These are phyloP conservation scores for Apis cerana DNA, from an alignment of 1,140 invertebrate species.

Conservation along the genomic window DNA sequence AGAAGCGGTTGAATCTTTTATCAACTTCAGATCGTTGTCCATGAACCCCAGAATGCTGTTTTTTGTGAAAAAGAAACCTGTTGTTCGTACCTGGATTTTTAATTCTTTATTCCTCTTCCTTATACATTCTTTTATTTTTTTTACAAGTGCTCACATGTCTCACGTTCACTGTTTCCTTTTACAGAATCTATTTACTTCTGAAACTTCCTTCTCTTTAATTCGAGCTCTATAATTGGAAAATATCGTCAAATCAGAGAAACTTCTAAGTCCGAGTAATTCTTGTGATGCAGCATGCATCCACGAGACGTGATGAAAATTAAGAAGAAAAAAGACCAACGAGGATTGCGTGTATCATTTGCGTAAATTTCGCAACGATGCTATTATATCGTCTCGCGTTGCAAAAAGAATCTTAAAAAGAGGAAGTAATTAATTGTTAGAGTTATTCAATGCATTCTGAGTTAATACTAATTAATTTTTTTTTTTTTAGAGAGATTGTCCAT, in stretches of 20 bases:
- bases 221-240: not conserved
- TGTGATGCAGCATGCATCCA: not conserved
- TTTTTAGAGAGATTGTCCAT: not conserved
- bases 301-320: not conserved
- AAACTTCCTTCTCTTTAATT: not conserved
- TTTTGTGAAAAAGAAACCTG: conserved; percentile 41
- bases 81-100: conserved; percentile 17
- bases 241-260: no score
- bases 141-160: not conserved
- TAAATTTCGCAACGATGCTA: not conserved
- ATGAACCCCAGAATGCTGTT: conserved; percentile 21
- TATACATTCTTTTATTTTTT: not conserved
- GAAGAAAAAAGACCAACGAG: not conserved
- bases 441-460: not conserved
- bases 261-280: no score
- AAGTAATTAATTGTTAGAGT: conserved; percentile 3
- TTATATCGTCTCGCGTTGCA: not conserved
- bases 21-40: conserved; percentile 44
- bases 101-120: not conserved
- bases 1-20: conserved; percentile 37
- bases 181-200: not conserved
- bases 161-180: not conserved
- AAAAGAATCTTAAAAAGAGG: no score
- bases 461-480: not conserved
- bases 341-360: not conserved